A percentile compares a stretch with the other conserved stretches of the same genome.
Evolutionary conservation across 2,888 invertebrate species (phyloP).

Genomic region (Apamea monoglypha): DNA sequence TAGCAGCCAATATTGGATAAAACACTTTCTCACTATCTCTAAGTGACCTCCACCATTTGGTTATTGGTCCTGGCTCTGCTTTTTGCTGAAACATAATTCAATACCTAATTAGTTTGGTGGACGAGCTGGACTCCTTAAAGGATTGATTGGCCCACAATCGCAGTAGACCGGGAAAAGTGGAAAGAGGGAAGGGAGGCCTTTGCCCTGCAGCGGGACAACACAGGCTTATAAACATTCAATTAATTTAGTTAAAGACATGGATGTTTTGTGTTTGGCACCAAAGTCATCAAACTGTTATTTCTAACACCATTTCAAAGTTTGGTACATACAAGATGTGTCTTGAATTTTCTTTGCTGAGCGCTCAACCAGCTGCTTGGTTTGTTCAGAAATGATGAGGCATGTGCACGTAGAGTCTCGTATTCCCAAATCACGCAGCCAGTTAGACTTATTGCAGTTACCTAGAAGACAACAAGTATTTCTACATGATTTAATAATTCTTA

Average conservation of each 20-base stretch:
- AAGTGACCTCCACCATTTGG: constrained; percentile 93
- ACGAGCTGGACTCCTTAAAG: background rate
- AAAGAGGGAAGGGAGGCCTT: background rate
- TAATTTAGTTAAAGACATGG: background rate
- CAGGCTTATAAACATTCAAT: background rate
- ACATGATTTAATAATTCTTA: background rate
- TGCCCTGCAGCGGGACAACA: background rate
- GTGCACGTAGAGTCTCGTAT: constrained; percentile 93
- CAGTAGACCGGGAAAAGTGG: background rate
- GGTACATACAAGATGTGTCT: constrained; percentile 76
- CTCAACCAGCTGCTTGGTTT: constrained; percentile 89
- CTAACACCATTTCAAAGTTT: background rate
- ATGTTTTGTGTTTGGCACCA: background rate
- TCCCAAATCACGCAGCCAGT: constrained; percentile 96
- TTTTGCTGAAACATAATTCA: constrained; percentile 70
- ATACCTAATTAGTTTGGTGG: background rate
- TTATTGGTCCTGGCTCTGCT: constrained; percentile 83
- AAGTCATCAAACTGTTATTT: background rate
- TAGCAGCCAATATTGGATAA: constrained; percentile 94
- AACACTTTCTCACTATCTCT: constrained; percentile 94
- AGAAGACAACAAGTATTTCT: constrained; percentile 32
- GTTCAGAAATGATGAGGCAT: constrained; percentile 89
- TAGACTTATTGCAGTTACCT: constrained; percentile 93
- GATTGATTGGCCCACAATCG: background rate
- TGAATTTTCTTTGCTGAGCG: constrained; percentile 81